These are phyloP conservation scores for Drosophila mettleri DNA, from an alignment of 2,888 invertebrate species.

Conservation along the genomic window DNA sequence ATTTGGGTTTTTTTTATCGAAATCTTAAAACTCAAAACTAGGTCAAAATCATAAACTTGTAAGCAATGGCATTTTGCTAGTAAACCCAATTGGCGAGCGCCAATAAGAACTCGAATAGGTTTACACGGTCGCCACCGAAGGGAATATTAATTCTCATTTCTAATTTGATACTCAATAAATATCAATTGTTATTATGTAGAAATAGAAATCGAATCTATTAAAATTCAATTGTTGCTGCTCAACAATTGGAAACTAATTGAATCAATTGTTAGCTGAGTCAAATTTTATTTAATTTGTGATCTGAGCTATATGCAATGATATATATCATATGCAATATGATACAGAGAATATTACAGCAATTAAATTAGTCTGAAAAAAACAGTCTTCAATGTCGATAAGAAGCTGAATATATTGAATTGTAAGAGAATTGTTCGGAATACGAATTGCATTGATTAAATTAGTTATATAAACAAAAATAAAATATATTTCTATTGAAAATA, in stretches of 20 bases:
- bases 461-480: too few species aligned
- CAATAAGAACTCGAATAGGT: conserved; percentile 17
- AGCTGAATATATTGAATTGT: too few species aligned
- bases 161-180: conserved; percentile 21
- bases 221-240: conserved; percentile 12
- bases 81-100: too few species aligned
- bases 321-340: too few species aligned
- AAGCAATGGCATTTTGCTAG: conserved; percentile 17
- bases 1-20: conserved; percentile 25
- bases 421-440: too few species aligned
- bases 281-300: conserved; percentile 5
- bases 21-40: conserved; percentile 24
- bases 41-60: conserved; percentile 44
- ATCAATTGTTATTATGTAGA: conserved; percentile 27
- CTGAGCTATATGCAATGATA: not conserved
- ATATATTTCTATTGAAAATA: too few species aligned
- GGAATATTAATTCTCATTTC: not conserved
- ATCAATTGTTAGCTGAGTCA: conserved; percentile 37
- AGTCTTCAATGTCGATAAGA: too few species aligned
- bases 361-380: too few species aligned
- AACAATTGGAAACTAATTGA: conserved; percentile 25
- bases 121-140: not conserved
- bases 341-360: too few species aligned
- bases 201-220: conserved; percentile 4
- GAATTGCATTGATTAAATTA: too few species aligned